These are phyloP conservation scores for Microvelia longipes DNA, from an alignment of 1,140 invertebrate genomes.

Conservation along the genomic window DNA sequence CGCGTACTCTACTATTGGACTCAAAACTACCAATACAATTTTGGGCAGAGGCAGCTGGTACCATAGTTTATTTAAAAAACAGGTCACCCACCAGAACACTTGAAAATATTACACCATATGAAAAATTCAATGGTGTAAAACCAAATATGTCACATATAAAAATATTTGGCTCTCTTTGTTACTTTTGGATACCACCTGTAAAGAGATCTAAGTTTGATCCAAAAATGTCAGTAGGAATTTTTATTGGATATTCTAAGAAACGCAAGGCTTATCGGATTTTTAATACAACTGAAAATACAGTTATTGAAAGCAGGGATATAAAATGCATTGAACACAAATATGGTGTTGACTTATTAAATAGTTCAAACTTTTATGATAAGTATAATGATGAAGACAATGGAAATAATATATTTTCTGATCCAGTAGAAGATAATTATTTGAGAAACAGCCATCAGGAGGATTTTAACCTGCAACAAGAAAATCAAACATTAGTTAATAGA, in stretches of 20 bases:
- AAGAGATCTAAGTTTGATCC: conserved; percentile 10
- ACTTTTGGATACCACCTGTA: conserved; percentile 20
- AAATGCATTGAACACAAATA: background rate
- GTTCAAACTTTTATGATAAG: background rate
- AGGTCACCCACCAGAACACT: conserved; percentile 14
- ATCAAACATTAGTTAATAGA: no score
- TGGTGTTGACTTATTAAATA: background rate
- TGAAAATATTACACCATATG: conserved; percentile 19
- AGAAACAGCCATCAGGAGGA: no score
- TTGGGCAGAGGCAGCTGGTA: conserved; percentile 24
- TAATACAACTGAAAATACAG: background rate
- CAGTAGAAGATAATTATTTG: no score
- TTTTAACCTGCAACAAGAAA: no score
- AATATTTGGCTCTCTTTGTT: conserved; percentile 28
- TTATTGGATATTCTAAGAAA: conserved; percentile 1
- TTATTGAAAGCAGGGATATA: background rate
- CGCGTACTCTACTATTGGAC: conserved; percentile 23
- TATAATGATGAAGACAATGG: background rate
- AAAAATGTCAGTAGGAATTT: background rate
- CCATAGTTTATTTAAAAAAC: conserved; percentile 23
- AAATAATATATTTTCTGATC: background rate
- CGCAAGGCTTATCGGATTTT: background rate
- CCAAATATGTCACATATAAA: conserved; percentile 21
- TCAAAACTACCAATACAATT: conserved; percentile 18
- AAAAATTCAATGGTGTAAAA: conserved; percentile 24